Evolutionary conservation across 1,140 invertebrate species (phyloP), one percentile per base, ranked within the genome.

Genomic region (Lepidotrigona ventralis): DNA sequence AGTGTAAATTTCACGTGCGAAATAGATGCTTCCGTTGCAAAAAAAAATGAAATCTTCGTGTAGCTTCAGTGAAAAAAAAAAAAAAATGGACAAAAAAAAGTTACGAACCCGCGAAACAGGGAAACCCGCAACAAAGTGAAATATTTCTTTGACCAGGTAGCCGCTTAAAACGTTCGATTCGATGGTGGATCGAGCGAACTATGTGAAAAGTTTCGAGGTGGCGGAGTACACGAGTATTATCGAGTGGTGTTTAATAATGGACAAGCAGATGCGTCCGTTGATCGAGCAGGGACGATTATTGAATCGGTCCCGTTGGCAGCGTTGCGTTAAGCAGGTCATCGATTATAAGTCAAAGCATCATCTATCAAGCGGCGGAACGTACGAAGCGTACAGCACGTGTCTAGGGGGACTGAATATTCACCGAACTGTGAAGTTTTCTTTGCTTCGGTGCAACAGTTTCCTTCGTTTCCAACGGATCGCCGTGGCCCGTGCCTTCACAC

Each of bases 401-500:
- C 76, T n/a, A 71, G 56, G 21, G 74, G 68, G 33, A 72, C 76
- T 79, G 76, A 79, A 79, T 72, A 79, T 72, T 29, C 76, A 83
- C n/a, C 60, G 29, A 69, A 79, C 75, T 79, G 81, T 83, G 60
- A 83, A 83, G 60, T 29, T 86, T 85, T 86, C 72, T 86, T 87
- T 88, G 82, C 81, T 69, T 70, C 54, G 54, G 66, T 79, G 75
- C 78, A 76, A 84, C 84, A 74, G 86, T 88, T 90, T 90, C 90
- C 86, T 90, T 87, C 75, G 81, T 83, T 76, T 63, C 81, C 17
- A 23, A 53, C 69, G 75, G 75, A 64, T 60, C 81, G 84, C 83
- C 85, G 81, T 90, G 89, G 88, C 91, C 87, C 91, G 91, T 92
- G 92, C 91, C 90, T 90, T 85, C 84, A 90, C 91, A 90, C 89